A percentile compares a stretch with the other conserved stretches of the same genome.
These are phyloP conservation scores for Lophochroa leadbeateri DNA, from an alignment of 2,113 vertebrate species.

Conservation along the genomic window DNA sequence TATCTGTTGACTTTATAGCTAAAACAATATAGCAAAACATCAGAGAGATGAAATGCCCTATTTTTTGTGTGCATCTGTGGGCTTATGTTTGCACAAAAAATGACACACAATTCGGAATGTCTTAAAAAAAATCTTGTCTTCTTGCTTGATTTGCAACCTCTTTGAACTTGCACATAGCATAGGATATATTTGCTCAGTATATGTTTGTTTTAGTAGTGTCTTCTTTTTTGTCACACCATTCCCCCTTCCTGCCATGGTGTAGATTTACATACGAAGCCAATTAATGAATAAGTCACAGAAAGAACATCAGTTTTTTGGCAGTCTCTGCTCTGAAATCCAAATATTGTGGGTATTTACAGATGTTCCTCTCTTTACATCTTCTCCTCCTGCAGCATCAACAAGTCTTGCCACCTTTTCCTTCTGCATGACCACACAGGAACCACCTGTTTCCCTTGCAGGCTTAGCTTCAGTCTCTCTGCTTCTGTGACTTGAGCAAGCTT, in stretches of 20 bases:
- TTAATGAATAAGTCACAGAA: not conserved
- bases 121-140: not conserved
- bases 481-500: not conserved
- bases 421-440: not conserved
- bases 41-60: not conserved
- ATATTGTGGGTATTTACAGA: not conserved
- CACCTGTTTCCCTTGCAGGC: not conserved
- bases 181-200: not conserved
- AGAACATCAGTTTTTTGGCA: accelerated
- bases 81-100: not conserved
- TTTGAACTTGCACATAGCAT: not conserved
- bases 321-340: not conserved
- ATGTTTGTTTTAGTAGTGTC: not conserved
- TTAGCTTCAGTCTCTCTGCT: not conserved
- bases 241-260: not conserved
- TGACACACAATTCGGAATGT: not conserved
- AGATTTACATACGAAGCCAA: not conserved
- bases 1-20: not conserved
- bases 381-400: not conserved
- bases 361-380: not conserved
- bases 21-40: not conserved
- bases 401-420: not conserved
- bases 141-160: not conserved
- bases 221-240: not conserved
- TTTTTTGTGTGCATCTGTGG: not conserved